Percentiles rank a stretch among this genome's conserved stretches.
phyloP scores from a whole-genome alignment of 1,140 invertebrate species.

The Hetaerina americana region DNA sequence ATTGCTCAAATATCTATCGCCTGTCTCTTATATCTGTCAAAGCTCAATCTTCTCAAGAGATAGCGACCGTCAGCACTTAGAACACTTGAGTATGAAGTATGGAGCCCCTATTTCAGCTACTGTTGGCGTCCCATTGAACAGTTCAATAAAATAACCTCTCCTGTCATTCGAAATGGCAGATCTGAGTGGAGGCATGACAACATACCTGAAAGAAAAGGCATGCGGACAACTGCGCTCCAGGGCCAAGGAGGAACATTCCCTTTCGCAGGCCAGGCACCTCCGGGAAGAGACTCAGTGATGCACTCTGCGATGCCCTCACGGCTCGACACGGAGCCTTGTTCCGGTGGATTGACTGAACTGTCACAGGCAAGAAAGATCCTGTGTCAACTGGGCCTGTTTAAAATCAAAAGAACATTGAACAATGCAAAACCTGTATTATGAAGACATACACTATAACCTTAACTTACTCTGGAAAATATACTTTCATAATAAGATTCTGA shows the following conservation, averaged over 20 bases:
- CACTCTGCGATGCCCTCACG: conserved; percentile 81
- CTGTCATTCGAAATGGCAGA: background rate
- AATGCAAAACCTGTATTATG: no score
- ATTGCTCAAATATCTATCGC: no score
- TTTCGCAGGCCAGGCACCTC: conserved; percentile 50
- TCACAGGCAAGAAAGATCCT: conserved; percentile 66
- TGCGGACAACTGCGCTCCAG: conserved; percentile 40
- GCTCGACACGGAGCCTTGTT: conserved; percentile 79
- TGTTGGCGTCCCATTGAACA: no score
- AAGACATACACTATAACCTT: no score
- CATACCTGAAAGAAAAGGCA: conserved; percentile 65
- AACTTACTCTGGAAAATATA: no score
- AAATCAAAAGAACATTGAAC: conserved; percentile 12
- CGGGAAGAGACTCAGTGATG: conserved; percentile 67
- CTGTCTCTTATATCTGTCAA: no score
- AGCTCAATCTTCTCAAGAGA: no score
- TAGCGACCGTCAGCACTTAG: no score
- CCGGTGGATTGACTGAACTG: conserved; percentile 73
- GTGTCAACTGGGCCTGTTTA: conserved; percentile 60
- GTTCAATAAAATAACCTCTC: no score
- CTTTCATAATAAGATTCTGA: no score
- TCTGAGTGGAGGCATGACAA: background rate
- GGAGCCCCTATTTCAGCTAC: no score
- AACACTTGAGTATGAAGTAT: no score
- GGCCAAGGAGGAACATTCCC: conserved; percentile 66